phyloP scores from a whole-genome alignment of 2,888 invertebrate genomes.

The Exephanes ischioxanthus region DNA sequence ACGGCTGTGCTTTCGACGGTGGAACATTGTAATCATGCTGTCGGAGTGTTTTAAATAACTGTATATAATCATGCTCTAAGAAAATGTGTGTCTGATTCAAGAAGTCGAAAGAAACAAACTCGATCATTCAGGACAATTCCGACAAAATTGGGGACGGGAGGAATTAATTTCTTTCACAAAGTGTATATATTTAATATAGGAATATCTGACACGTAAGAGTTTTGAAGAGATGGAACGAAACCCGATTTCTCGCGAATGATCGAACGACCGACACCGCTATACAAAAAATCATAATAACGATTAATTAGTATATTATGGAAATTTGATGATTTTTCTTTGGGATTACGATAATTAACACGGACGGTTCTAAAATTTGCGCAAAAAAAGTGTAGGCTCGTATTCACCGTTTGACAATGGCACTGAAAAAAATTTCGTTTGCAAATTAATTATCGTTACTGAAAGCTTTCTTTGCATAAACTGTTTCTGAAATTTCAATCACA shows the following conservation, averaged over 20 bases:
- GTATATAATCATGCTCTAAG: conserved; percentile 70
- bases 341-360: conserved; percentile 18
- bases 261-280: conserved; percentile 53
- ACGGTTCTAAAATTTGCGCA: background rate
- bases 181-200: conserved; percentile 48
- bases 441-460: too few relatives aligned
- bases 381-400: background rate
- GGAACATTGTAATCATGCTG: conserved; percentile 71
- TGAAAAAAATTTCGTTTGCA: too few relatives aligned
- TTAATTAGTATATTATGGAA: conserved; percentile 35
- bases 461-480: too few relatives aligned
- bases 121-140: conserved; percentile 62
- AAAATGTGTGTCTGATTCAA: conserved; percentile 64
- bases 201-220: conserved; percentile 84
- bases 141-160: conserved; percentile 22
- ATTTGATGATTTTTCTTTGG: conserved; percentile 36
- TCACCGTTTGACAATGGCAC: background rate
- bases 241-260: conserved; percentile 53
- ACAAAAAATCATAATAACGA: conserved; percentile 49
- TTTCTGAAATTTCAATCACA: too few relatives aligned
- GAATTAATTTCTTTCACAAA: conserved; percentile 25
- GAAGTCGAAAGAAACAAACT: conserved; percentile 70
- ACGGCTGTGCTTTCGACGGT: conserved; percentile 68
- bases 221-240: conserved; percentile 77
- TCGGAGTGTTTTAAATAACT: conserved; percentile 61